Conservation (phyloP, 2,797 vertebrate species). For the Lophura swinhoii region DNA sequence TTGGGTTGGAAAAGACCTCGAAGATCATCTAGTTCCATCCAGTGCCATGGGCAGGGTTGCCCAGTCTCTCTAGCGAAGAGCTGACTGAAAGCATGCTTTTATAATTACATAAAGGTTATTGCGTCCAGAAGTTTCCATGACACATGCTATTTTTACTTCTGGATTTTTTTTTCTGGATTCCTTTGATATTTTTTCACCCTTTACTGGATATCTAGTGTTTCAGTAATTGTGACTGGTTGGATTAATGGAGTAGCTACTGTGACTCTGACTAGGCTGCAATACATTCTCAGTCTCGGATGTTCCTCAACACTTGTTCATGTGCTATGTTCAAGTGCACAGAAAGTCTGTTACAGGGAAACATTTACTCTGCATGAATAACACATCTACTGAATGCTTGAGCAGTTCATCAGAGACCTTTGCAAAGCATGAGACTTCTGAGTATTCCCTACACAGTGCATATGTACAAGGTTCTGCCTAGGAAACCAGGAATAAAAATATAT, state of each 20-base stretch:
- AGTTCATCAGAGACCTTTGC: conserved; percentile 3
- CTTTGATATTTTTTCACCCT: background rate
- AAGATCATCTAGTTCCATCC: too few species aligned
- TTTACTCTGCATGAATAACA: conserved; percentile 16
- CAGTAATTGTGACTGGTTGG: background rate
- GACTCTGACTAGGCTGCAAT: background rate
- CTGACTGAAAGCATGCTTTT: background rate
- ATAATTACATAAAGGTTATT: background rate
- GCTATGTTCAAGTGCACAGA: background rate
- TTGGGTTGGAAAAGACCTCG: too few species aligned
- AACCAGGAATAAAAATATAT: conserved; percentile 15
- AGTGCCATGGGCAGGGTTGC: too few species aligned
- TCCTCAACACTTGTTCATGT: background rate
- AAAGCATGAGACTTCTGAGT: background rate
- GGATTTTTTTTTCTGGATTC: background rate
- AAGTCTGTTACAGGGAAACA: conserved; percentile 42
- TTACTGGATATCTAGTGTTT: background rate
- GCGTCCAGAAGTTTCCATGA: background rate
- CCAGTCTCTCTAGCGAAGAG: background rate
- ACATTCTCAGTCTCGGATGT: background rate
- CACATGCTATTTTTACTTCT: background rate
- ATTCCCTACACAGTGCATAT: background rate
- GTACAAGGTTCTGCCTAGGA: background rate
- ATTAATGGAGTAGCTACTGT: background rate
- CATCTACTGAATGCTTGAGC: conserved; percentile 10